Evolutionary conservation across 1,140 invertebrate genomes (phyloP).

Genomic region (Battus philenor): DNA sequence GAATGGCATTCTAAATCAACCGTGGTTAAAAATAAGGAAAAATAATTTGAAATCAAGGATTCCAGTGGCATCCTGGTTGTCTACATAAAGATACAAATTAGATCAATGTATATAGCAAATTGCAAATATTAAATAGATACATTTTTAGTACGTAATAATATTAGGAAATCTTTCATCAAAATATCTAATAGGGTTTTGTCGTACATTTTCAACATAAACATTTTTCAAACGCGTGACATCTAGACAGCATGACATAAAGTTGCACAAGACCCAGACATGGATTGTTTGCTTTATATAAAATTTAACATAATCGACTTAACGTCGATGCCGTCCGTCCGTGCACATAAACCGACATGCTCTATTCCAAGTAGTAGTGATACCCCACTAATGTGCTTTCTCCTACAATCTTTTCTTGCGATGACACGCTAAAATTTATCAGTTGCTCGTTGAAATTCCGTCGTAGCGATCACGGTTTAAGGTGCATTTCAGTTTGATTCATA

Average conservation of each 20-base stretch:
- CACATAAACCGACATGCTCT: constrained; percentile 64
- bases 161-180: no score
- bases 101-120: no score
- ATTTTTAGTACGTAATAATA: no score
- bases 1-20: no score
- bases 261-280: constrained; percentile 42
- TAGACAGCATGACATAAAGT: constrained; percentile 12
- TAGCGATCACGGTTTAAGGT: constrained; percentile 34
- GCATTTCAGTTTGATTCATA: constrained; percentile 33
- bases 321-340: constrained; percentile 40
- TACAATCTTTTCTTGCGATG: constrained; percentile 72
- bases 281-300: constrained; percentile 65
- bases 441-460: constrained; percentile 27
- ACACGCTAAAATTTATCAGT: constrained; percentile 51
- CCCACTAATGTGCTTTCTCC: constrained; percentile 71
- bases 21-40: no score
- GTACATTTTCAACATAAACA: no score
- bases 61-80: no score
- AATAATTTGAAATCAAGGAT: no score
- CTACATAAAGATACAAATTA: no score
- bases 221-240: constrained; percentile 11
- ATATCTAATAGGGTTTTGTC: no score
- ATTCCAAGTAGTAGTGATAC: constrained; percentile 66
- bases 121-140: no score
- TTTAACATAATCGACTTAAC: constrained; percentile 61